Evolutionary conservation across 2,797 vertebrate species (phyloP).

Genomic region (Eospalax fontanierii): DNA sequence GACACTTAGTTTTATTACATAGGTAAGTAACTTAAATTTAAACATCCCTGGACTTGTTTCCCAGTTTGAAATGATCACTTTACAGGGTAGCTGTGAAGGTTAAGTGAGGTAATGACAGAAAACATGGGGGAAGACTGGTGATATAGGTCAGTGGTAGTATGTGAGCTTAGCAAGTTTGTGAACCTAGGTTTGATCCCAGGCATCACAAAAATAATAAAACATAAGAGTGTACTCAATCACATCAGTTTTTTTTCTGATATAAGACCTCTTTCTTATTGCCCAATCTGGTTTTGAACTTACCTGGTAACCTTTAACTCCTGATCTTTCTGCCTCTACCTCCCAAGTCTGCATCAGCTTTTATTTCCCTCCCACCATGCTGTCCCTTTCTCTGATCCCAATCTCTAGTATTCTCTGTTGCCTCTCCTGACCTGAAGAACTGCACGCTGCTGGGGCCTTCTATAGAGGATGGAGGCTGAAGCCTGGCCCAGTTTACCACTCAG

Average conservation of each 20-base stretch:
- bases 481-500: conserved; percentile 22
- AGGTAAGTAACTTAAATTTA: background rate
- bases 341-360: background rate
- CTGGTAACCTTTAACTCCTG: background rate
- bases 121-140: background rate
- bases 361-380: background rate
- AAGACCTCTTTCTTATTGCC: background rate
- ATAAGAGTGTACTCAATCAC: background rate
- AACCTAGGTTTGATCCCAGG: background rate
- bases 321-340: background rate
- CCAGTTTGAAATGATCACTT: background rate
- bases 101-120: background rate
- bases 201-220: background rate
- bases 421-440: conserved; percentile 73
- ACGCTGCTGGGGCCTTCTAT: conserved; percentile 52
- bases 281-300: background rate
- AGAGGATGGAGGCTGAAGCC: conserved; percentile 69
- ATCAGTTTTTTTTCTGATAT: background rate
- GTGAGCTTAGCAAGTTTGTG: background rate
- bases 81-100: background rate
- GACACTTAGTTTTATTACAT: background rate
- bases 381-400: background rate
- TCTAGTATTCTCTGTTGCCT: background rate
- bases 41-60: background rate
- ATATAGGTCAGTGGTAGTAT: background rate